Base-by-base conservation (phyloP, 2,888 invertebrate genomes). In the Pammene fasciana region DNA sequence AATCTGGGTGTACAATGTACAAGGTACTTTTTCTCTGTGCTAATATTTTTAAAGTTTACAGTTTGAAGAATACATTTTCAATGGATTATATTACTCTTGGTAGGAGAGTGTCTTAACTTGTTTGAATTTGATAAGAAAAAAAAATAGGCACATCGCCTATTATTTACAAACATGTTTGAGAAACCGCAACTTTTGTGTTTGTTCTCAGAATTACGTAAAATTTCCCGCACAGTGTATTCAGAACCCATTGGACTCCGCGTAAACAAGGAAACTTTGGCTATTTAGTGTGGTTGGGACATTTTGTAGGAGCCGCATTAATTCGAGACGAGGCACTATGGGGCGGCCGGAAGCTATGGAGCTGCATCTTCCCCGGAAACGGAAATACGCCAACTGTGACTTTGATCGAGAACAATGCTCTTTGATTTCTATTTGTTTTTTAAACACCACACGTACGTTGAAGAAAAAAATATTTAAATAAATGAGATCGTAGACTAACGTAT, bases 321-420 rank as follows among this genome's bases (percentile, higher is more conserved):
- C 48, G 41, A 34, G 9, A 57, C 48, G 11, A 61, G 38, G 34
- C 48, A 41, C 59, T 67, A 52, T 9, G 52, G 36, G 50, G 59
- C 26, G n/a, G 16, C 45, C 67, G 54, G 61, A 67, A 54, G 48
- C 46, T 56, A 38, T 54, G 46, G 10, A 46, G 56, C 13, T 65
- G 43, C 65, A 62, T 54, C 62, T 62, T 62, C 38, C 61, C 61
- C 62, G 68, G 62, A 62, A 62, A 54, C 62, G 68, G 68, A 68
- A 56, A 62, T 48, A 45, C 56, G 50, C 68, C 50, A 68, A 61
- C 56, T 68, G 62, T 62, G 56, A 68, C 14, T 62, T 55, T 55
- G 45, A 67, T 61, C 46, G 55, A 55, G 54, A 52, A 55, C 67
- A 54, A 45, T 45, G 43, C 45, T 16, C 11, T 16, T 50, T 18